Percentiles rank a stretch among this genome's conserved stretches.
Conservation (phyloP, 2,113 vertebrate species). For the Amphilophus citrinellus region DNA sequence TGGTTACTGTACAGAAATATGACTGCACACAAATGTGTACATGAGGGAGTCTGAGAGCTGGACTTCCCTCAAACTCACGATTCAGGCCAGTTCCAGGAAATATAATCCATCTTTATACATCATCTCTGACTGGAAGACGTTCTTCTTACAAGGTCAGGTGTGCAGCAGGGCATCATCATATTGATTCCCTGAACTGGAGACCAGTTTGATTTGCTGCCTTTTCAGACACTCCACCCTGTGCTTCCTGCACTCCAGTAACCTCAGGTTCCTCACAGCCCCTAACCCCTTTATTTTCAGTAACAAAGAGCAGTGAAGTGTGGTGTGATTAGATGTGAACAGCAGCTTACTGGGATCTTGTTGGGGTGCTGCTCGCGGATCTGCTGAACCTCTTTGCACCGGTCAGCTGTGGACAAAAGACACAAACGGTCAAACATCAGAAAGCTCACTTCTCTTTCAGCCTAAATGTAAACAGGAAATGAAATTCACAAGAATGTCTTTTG, state of each 20-base stretch:
- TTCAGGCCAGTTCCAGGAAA: neutral
- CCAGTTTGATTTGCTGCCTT: neutral
- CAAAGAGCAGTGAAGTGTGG: neutral
- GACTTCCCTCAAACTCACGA: neutral
- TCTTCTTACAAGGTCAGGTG: neutral
- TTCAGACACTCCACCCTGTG: neutral
- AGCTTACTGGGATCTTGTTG: slow-evolving; percentile 96
- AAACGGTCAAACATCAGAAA: neutral
- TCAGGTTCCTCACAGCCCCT: neutral
- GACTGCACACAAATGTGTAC: neutral
- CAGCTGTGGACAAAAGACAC: slow-evolving; percentile 81
- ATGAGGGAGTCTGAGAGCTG: neutral
- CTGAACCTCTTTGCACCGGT: slow-evolving; percentile 97
- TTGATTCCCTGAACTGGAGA: neutral
- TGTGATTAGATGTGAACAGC: neutral
- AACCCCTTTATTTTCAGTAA: neutral
- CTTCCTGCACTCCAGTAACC: neutral
- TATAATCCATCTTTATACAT: neutral
- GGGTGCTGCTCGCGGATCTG: slow-evolving; percentile 98
- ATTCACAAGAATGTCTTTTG: no score
- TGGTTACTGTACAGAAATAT: neutral
- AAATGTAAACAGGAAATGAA: neutral
- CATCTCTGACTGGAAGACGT: neutral
- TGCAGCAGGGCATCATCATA: neutral
- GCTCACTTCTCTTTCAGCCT: neutral